Percentiles rank a stretch among this genome's conserved stretches.
Evolutionary conservation across 2,113 vertebrate genomes (phyloP).

Genomic region (Nothobranchius kuhntae): DNA sequence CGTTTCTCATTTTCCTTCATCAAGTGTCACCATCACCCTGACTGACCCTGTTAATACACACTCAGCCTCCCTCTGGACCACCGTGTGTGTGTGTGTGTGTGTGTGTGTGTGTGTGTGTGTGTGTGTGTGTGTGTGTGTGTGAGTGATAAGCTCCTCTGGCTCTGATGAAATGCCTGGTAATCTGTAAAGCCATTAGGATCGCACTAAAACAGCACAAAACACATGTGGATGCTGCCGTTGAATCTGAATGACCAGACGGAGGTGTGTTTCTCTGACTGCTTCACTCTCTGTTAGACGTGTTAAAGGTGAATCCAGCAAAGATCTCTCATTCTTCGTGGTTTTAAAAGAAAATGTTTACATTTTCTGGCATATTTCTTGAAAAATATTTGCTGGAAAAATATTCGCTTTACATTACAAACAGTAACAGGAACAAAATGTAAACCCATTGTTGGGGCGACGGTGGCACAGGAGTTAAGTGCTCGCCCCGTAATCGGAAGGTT

Average conservation of each 20-base stretch:
- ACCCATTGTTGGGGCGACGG: too few species aligned
- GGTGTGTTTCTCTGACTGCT: too few species aligned
- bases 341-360: too few species aligned
- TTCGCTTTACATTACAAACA: too few species aligned
- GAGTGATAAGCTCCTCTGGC: conserved; percentile 62
- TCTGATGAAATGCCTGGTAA: conserved; percentile 70
- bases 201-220: conserved; percentile 66
- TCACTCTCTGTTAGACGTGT: too few species aligned
- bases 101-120: conserved; percentile 31
- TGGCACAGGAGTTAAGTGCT: too few species aligned
- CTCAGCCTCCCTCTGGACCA: conserved; percentile 54
- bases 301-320: background rate
- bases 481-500: too few species aligned
- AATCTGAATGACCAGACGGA: too few species aligned
- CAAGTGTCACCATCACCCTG: conserved; percentile 66
- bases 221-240: conserved; percentile 34
- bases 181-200: conserved; percentile 68
- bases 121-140: conserved; percentile 59
- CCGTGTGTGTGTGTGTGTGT: conserved; percentile 45
- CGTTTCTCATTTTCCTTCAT: conserved; percentile 62
- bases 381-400: too few species aligned
- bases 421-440: too few species aligned
- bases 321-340: too few species aligned
- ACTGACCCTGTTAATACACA: conserved; percentile 53
- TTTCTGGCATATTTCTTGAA: too few species aligned